Conservation (phyloP, 2,113 vertebrate species). For the Scatophagus argus region DNA sequence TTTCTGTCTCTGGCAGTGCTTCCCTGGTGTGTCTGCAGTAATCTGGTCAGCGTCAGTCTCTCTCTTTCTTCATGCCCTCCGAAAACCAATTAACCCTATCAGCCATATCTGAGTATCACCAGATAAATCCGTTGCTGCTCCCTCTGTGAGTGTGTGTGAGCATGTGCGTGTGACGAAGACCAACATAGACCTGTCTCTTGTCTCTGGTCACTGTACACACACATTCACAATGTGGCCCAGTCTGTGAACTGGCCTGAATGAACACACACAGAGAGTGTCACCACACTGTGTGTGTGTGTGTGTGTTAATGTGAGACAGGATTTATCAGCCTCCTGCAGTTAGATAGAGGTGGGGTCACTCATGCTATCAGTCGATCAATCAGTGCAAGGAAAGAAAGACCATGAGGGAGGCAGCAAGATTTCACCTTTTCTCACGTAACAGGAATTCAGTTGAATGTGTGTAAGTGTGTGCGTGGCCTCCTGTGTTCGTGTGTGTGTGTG, state of each 20-base stretch:
- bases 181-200: conserved; percentile 33
- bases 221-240: conserved; percentile 19
- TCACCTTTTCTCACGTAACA: conserved; percentile 56
- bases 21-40: conserved; percentile 56
- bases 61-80: conserved; percentile 66
- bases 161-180: conserved; percentile 43
- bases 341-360: conserved; percentile 30
- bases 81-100: conserved; percentile 82
- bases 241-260: conserved; percentile 44
- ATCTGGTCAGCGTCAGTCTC: conserved; percentile 67
- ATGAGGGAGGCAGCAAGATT: conserved; percentile 47
- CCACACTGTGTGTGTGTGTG: conserved; percentile 17
- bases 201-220: conserved; percentile 5
- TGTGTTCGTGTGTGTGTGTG: neutral
- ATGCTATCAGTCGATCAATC: conserved; percentile 48
- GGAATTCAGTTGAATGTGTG: conserved; percentile 39
- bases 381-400: conserved; percentile 37
- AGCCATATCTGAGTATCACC: conserved; percentile 71
- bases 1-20: conserved; percentile 31
- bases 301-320: conserved; percentile 40
- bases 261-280: no score
- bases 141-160: conserved; percentile 27
- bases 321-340: conserved; percentile 65
- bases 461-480: neutral
- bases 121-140: conserved; percentile 67